Conservation (phyloP, 2,888 invertebrate genomes). For the Rhogogaster chlorosoma region DNA sequence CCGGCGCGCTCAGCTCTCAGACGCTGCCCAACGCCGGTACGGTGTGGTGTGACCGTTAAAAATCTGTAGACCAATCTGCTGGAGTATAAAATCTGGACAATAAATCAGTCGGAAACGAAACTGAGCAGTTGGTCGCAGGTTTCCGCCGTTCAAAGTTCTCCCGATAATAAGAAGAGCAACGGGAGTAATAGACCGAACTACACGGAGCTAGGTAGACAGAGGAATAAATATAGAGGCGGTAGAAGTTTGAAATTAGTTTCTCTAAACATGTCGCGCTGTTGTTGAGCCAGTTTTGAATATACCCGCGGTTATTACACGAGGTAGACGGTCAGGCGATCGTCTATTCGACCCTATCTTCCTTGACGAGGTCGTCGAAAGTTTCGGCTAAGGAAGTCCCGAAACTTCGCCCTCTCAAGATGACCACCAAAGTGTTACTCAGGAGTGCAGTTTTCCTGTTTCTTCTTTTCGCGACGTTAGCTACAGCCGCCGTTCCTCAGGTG, state of each 20-base stretch:
- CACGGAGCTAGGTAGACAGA: not conserved
- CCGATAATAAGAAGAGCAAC: not conserved
- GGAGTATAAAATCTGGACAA: not conserved
- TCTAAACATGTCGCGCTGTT: not conserved
- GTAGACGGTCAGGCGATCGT: not conserved
- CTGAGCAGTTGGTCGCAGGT: not conserved
- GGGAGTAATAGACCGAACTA: not conserved
- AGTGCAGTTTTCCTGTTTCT: slow-evolving; percentile 61
- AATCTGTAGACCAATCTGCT: not conserved
- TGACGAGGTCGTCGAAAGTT: slow-evolving; percentile 11
- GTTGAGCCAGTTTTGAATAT: not conserved
- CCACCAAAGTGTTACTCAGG: slow-evolving; percentile 55
- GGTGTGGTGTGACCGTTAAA: slow-evolving; percentile 63
- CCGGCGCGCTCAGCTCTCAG: slow-evolving; percentile 74
- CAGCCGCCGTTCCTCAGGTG: slow-evolving; percentile 62
- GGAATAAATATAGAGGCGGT: not conserved
- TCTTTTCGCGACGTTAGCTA: slow-evolving; percentile 57
- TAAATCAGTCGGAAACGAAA: not conserved
- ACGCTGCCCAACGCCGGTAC: slow-evolving; percentile 76
- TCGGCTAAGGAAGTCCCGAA: not conserved
- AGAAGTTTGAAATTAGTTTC: not conserved
- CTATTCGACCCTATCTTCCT: not conserved
- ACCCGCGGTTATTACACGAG: not conserved
- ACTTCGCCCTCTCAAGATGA: slow-evolving; percentile 46
- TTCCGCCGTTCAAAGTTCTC: not conserved